phyloP scores from a whole-genome alignment of 2,113 vertebrate genomes.

The Lontra canadensis region DNA sequence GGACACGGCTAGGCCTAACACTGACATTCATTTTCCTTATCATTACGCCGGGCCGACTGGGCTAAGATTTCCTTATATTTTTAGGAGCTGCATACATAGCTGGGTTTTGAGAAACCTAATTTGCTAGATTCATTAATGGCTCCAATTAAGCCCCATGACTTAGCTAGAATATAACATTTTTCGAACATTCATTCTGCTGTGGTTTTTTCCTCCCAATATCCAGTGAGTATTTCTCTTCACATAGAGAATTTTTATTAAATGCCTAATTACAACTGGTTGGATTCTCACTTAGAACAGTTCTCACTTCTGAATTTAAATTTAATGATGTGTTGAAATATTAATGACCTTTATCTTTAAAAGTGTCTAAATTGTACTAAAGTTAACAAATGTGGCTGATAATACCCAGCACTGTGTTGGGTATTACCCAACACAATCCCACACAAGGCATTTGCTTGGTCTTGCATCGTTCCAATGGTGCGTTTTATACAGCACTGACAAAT shows the following conservation, averaged over 20 bases:
- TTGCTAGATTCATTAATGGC: neutral
- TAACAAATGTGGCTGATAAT: constrained; percentile 72
- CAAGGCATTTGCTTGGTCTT: neutral
- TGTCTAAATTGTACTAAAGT: constrained; percentile 67
- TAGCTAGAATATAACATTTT: constrained; percentile 33
- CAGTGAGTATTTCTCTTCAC: constrained; percentile 33
- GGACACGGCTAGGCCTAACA: neutral
- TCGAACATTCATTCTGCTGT: neutral
- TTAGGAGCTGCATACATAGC: neutral
- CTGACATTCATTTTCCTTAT: neutral
- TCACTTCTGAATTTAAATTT: constrained; percentile 75
- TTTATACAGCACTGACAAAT: constrained; percentile 38
- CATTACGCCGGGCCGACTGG: no score
- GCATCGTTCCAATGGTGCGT: neutral
- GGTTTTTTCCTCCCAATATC: neutral
- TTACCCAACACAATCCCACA: neutral
- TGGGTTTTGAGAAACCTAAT: constrained; percentile 6
- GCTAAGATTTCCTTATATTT: constrained; percentile 25
- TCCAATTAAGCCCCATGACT: neutral
- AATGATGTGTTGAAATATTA: constrained; percentile 79
- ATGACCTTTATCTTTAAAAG: constrained; percentile 77
- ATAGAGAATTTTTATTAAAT: constrained; percentile 72
- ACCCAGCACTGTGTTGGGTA: neutral
- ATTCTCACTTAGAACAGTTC: constrained; percentile 70
- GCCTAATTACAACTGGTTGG: constrained; percentile 75